Evolutionary conservation across 2,113 vertebrate species (phyloP), one percentile per base, ranked within the genome.

Genomic region (Colossoma macropomum): DNA sequence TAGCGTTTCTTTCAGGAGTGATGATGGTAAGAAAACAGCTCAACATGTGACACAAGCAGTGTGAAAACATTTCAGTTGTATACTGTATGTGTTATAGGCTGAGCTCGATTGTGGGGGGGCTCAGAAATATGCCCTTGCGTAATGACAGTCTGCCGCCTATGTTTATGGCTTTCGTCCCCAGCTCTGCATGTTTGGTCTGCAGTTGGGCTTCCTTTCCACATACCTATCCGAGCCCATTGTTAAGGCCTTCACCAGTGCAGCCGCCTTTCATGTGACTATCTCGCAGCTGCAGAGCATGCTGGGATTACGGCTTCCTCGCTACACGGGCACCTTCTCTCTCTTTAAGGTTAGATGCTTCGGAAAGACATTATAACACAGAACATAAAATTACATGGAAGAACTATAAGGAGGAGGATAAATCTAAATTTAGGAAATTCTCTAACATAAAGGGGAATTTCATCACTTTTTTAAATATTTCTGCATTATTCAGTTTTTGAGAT

Each of bases 141-240:
- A 56, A 80, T 3, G 16, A 25, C 19, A 17, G 17, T 65, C 6
- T 65, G 0, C n/a, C 62, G 9, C 62, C 41, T 79, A 25, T 69
- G 60, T 77, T 60, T 19, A 60, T 75, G 56, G 21, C 30, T 80
- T 60, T 32, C 45, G 27, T 83, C 50, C 48, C 13, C 86, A 98
- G 97, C 91, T 97, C 48, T 94, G 91, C 63, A 98, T 98, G 97
- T 97, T 96, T 85, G 91, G 87, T 15, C 94, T 97, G 83, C 96
- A 95, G 91, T 93, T 98, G 79, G 97, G 97, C 38, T 95, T 96
- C 91, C 95, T 98, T 83, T 95, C 97, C 88, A 97, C 96, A 23
- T 97, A 97, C 85, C 78, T 98, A 88, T 97, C 97, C 0, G 96
- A 98, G 83, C 96, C 97, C 3, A 96, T 98, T 66, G 94, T 98